These are phyloP conservation scores for Acanthoscelides obtectus DNA, from an alignment of 2,888 invertebrate genomes.

Conservation along the genomic window DNA sequence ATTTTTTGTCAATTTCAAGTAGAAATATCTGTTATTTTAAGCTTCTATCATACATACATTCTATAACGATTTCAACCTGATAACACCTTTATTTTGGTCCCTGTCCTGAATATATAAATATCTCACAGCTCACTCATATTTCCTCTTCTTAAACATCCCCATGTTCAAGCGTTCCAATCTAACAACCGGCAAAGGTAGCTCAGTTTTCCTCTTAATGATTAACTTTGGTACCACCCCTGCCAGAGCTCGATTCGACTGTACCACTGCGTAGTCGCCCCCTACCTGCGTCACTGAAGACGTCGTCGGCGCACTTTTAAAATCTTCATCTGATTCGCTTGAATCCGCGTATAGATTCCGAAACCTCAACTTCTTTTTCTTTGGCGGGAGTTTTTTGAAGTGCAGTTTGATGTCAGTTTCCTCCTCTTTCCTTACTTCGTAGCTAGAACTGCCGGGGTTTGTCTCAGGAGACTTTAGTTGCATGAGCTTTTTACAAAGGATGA, in stretches of 20 bases:
- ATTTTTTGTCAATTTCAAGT: too few species aligned
- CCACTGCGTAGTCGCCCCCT: constrained; percentile 33
- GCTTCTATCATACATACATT: not conserved
- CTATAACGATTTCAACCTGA: not conserved
- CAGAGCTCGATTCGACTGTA: constrained; percentile 25
- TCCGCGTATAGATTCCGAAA: constrained; percentile 28
- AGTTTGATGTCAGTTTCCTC: constrained; percentile 24
- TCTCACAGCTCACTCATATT: constrained; percentile 15
- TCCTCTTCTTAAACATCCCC: constrained; percentile 19
- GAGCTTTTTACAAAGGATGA: constrained; percentile 34
- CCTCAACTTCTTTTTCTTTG: constrained; percentile 25
- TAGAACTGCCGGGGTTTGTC: constrained; percentile 9
- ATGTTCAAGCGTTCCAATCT: constrained; percentile 32
- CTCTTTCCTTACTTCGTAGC: constrained; percentile 24
- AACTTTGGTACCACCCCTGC: constrained; percentile 36
- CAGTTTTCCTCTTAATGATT: constrained; percentile 36
- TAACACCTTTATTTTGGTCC: constrained; percentile 27
- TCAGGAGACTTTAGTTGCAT: constrained; percentile 20
- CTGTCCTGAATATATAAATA: constrained; percentile 21
- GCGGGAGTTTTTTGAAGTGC: constrained; percentile 28
- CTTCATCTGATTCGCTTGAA: constrained; percentile 23
- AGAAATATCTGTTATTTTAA: too few species aligned
- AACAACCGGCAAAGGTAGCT: constrained; percentile 34
- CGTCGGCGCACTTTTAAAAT: constrained; percentile 14
- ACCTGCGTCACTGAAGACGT: constrained; percentile 2